Base-by-base conservation (phyloP, 2,888 invertebrate genomes). In the Lycia hirtaria region DNA sequence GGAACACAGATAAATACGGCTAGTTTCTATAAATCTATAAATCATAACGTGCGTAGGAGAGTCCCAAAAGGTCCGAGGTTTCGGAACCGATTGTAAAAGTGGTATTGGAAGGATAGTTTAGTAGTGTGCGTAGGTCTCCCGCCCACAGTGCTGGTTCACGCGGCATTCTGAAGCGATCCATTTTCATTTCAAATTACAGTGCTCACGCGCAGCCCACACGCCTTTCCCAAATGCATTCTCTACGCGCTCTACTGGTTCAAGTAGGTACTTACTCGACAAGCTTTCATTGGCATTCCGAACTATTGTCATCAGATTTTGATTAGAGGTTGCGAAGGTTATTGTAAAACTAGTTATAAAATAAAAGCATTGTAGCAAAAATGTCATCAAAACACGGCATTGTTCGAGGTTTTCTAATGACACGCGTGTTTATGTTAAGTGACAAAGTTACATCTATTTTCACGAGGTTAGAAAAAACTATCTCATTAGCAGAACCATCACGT, bases 101-200 rank as follows among this genome's bases (percentile, higher is more conserved):
- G 64, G 71, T 69, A 73, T 75, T 67, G 75, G 69, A 73, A 65
- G 69, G 68, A 77, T 78, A 80, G 76, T 78, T 81, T 67, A 74
- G 68, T 60, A 65, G 62, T 73, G 68, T 62, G 82, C 78, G 84
- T 84, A 87, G 87, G 86, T 50, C 68, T 78, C 62, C 77, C 87
- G 78, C 89, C 88, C 82, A 90, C 88, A 73, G 74, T 81, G 85
- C 87, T 77, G 84, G 87, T 88, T 87, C 73, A 73, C 77, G 78
- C 76, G 69, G 71, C 78, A 80, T 67, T 71, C 80, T 84, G 83
- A 84, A 84, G 81, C 79, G 80, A 83, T 85, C 78, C 84, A 87
- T 88, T 88, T 89, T 88, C 85, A 86, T 88, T 88, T 86, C 82
- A 87, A 88, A 86, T 87, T 86, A 83, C 78, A 81, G 76, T 75